Conservation (phyloP, 2,888 invertebrate species). For the Oeneis ivallda region DNA sequence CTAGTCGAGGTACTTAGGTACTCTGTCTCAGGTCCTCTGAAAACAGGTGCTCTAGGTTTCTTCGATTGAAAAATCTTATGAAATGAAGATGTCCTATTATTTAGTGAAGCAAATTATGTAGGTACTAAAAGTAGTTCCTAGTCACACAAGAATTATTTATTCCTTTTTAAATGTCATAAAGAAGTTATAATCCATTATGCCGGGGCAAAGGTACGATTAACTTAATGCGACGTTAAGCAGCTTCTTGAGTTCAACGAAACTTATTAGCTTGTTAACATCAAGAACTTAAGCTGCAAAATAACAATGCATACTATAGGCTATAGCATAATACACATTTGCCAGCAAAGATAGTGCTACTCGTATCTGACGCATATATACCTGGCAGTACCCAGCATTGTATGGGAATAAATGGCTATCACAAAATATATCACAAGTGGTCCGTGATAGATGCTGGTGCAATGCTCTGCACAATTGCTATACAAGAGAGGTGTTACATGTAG, state of each 20-base stretch:
- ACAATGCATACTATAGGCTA: too few species aligned
- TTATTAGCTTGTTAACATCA: slow-evolving; percentile 4
- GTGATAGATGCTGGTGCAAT: too few species aligned
- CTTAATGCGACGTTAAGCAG: slow-evolving; percentile 6
- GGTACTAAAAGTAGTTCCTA: neutral
- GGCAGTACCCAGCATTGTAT: too few species aligned
- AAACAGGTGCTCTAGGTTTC: slow-evolving; percentile 4
- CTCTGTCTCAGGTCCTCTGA: slow-evolving; percentile 20
- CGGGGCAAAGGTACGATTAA: slow-evolving; percentile 10
- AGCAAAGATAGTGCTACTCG: too few species aligned
- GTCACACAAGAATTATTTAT: neutral
- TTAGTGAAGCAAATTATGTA: neutral
- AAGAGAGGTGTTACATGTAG: too few species aligned
- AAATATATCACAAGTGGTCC: too few species aligned
- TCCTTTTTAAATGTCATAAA: neutral
- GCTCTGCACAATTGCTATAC: too few species aligned
- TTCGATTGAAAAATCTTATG: neutral
- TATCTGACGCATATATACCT: too few species aligned
- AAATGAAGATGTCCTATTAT: neutral
- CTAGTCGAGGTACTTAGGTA: neutral
- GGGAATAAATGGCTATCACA: too few species aligned
- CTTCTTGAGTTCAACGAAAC: slow-evolving; percentile 10
- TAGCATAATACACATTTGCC: too few species aligned
- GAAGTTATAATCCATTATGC: neutral
- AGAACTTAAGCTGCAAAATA: neutral